Base-by-base conservation (phyloP, 1,140 invertebrate species). In the Drosophila santomea region DNA sequence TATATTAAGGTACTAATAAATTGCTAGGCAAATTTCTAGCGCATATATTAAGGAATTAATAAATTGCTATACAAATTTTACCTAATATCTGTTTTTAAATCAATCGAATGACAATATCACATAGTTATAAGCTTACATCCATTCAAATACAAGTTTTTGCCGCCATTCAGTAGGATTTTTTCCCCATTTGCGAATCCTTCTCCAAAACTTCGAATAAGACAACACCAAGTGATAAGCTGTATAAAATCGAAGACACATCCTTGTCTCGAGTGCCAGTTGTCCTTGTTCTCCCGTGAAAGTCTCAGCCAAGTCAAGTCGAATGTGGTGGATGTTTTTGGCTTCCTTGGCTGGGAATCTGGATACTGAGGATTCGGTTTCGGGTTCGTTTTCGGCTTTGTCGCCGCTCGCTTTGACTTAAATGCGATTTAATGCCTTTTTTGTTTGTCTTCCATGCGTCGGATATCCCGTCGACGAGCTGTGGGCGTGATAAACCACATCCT, bases 391-490 rank as follows among this genome's bases (percentile, higher is more conserved):
- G 64, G 50, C 54, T 62, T 76, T 77, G 63, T 71, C 66, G 57
- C 48, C 51, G 74, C 35, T 55, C 44, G 80, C 71, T 80, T 66
- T 80, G 84, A 89, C 85, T 89, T 89, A 89, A 89, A 89, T 89
- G 84, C 84, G 84, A 89, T 89, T 89, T 89, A 89, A 89, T 89
- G 84, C 84, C 80, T 89, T 89, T 88, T 89, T 89, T 89, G 84
- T 89, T 89, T 89, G 84, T 89, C 84, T 89, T 89, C 77, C 84
- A 89, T 80, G 80, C 84, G 84, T 89, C 85, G 84, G 84, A 89
- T 78, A 84, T 89, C 84, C 84, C 74, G 78, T 67, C 68, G 73
- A 58, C 73, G 82, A 64, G 85, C 84, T 60, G 68, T 80, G 85
- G 84, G 84, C 84, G 84, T 90, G 84, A 88, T 88, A 88, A 89